Base-by-base conservation (phyloP, 2,797 vertebrate genomes). In the Dendrocincla tyrannina region DNA sequence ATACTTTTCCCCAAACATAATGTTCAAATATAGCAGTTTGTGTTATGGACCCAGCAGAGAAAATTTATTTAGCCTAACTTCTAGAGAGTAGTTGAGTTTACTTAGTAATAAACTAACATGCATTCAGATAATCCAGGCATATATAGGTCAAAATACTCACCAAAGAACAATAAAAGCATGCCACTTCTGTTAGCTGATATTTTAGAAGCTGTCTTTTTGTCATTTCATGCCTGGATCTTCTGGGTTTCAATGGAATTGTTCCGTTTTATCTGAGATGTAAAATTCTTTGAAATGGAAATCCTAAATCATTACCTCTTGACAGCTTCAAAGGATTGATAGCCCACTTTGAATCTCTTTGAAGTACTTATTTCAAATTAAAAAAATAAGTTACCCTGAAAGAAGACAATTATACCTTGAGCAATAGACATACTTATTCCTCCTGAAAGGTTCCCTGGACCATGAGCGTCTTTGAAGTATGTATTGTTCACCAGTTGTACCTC, bases 251-350 rank as follows among this genome's bases (percentile, higher is more conserved):
- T 90, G 22, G 67, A 97, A 96, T 93, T 95, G 89, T 93, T 96
- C 72, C 41, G 72, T 93, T 93, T 95, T 94, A 97, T 95, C 92
- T 91, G 59, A 91, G 64, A 93, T 68, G 76, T 74, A 95, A 93
- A 95, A 82, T 88, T 80, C 96, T 97, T 97, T 97, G 97, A 97
- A 96, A 97, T 96, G 95, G 87, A 96, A 97, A 97, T 97, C 82
- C 75, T 96, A 85, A 95, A 91, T 95, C 88, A 95, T 97, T 97
- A 95, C 95, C 59, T 95, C 92, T 91, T 92, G 93, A 93, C 80
- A 89, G 86, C 93, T 96, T 97, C 96, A 97, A 97, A 97, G 94
- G 62, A 77, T 82, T 95, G 82, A 94, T 93, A 95, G 85, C 66
- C 80, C 77, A 95, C 88, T 96, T 91, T 85, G 80, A 90, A 88